Evolutionary conservation across 1,140 invertebrate species (phyloP).

Genomic region (Hestina assimilis): DNA sequence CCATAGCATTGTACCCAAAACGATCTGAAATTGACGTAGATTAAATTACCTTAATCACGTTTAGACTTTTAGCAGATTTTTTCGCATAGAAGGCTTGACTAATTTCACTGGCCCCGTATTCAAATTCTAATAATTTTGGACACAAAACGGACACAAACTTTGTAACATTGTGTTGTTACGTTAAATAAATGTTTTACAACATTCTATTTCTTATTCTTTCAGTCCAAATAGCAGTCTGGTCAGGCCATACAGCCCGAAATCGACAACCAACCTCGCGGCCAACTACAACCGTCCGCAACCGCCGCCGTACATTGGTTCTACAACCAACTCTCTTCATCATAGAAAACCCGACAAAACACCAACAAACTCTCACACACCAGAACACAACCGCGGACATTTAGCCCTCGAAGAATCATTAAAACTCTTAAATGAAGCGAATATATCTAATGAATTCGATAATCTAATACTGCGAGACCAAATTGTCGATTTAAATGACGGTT

Average conservation of each 20-base stretch:
- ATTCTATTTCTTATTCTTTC: slow-evolving; percentile 26
- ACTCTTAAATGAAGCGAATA: slow-evolving; percentile 73
- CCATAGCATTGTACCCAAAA: too few species aligned
- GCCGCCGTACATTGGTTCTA: slow-evolving; percentile 67
- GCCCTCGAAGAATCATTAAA: slow-evolving; percentile 71
- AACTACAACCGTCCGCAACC: slow-evolving; percentile 74
- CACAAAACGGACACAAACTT: too few species aligned
- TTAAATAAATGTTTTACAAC: not conserved
- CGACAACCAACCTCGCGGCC: slow-evolving; percentile 59
- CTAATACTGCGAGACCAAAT: slow-evolving; percentile 50
- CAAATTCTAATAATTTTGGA: too few species aligned
- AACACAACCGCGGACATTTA: slow-evolving; percentile 47
- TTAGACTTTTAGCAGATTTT: too few species aligned
- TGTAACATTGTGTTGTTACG: not conserved
- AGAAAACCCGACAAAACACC: slow-evolving; percentile 52
- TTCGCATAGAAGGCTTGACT: too few species aligned
- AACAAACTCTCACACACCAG: slow-evolving; percentile 49
- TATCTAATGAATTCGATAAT: slow-evolving; percentile 46
- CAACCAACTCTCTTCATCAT: slow-evolving; percentile 53
- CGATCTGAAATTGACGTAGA: too few species aligned
- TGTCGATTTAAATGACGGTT: slow-evolving; percentile 52
- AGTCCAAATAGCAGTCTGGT: slow-evolving; percentile 71
- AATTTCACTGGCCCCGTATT: too few species aligned
- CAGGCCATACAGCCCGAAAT: slow-evolving; percentile 67
- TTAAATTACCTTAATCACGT: too few species aligned